Conservation (phyloP, 2,888 invertebrate genomes). For the Chloroclysta siterata region DNA sequence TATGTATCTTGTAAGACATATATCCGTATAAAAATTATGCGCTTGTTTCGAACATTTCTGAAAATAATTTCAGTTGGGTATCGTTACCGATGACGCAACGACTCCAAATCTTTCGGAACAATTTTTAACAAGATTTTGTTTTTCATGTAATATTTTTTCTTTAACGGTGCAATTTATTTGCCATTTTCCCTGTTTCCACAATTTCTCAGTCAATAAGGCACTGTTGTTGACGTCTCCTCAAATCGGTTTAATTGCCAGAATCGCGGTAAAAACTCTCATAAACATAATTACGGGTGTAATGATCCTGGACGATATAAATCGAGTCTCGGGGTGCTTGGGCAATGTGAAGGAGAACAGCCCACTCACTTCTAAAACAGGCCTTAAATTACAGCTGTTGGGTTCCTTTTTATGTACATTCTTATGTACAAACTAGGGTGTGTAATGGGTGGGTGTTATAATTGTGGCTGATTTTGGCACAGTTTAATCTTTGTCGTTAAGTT, state of each 20-base stretch:
- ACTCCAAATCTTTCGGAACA: neutral
- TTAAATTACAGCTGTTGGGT: slow-evolving; percentile 17
- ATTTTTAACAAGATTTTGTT: neutral
- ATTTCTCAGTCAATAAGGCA: slow-evolving; percentile 39
- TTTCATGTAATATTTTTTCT: neutral
- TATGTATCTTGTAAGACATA: too few relatives aligned
- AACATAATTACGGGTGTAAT: slow-evolving; percentile 73
- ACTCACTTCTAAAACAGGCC: slow-evolving; percentile 31
- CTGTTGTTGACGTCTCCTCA: slow-evolving; percentile 42
- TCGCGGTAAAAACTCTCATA: slow-evolving; percentile 59
- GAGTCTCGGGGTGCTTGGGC: slow-evolving; percentile 42
- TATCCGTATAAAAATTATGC: too few relatives aligned
- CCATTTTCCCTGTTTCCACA: slow-evolving; percentile 11
- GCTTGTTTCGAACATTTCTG: too few relatives aligned
- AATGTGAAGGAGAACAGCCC: slow-evolving; percentile 33
- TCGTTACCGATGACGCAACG: neutral
- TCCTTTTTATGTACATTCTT: too few relatives aligned
- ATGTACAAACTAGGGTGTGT: too few relatives aligned
- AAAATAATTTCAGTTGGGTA: too few relatives aligned
- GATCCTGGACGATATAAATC: slow-evolving; percentile 68
- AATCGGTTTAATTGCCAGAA: slow-evolving; percentile 52
- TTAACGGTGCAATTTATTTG: slow-evolving; percentile 7
- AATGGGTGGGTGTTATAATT: too few relatives aligned
- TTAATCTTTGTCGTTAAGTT: too few relatives aligned
- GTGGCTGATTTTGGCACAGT: too few relatives aligned